A percentile compares a stretch with the other conserved stretches of the same genome.
Evolutionary conservation across 2,888 invertebrate species (phyloP).

Genomic region (Dicranocentrus wangi): DNA sequence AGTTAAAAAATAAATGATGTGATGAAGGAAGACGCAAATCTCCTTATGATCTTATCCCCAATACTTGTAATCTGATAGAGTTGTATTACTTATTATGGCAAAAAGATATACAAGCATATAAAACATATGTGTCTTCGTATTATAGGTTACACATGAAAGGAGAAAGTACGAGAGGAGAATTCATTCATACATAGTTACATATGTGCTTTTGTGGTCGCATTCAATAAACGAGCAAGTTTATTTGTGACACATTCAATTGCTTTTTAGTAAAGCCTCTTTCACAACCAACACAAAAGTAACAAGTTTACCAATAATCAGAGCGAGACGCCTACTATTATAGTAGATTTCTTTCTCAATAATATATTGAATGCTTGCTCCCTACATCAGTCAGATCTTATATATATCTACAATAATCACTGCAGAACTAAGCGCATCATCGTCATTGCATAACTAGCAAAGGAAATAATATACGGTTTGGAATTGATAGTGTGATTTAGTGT

Average conservation of each 20-base stretch:
- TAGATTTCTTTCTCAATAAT: background rate
- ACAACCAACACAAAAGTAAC: slow-evolving; percentile 20
- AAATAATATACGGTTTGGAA: too few species aligned
- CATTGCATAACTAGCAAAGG: too few species aligned
- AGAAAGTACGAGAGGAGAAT: background rate
- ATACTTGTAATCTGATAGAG: too few species aligned
- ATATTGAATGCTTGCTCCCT: background rate
- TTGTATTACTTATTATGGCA: too few species aligned
- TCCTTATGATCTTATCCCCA: slow-evolving; percentile 22
- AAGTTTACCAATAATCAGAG: slow-evolving; percentile 40
- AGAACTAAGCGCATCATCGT: slow-evolving; percentile 6
- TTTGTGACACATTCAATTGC: slow-evolving; percentile 40
- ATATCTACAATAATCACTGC: background rate
- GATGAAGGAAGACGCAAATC: slow-evolving; percentile 38
- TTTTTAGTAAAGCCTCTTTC: slow-evolving; percentile 39
- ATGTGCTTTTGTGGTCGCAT: slow-evolving; percentile 16
- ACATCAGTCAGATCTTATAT: background rate
- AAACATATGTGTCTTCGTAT: slow-evolving; percentile 3
- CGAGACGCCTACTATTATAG: slow-evolving; percentile 4
- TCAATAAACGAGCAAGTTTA: background rate
- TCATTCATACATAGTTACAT: slow-evolving; percentile 10
- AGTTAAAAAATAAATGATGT: slow-evolving; percentile 41
- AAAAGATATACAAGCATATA: background rate
- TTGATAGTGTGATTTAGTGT: too few species aligned
- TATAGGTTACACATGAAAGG: too few species aligned